Base-by-base conservation (phyloP, 2,888 invertebrate species). In the Abscondita cerata region DNA sequence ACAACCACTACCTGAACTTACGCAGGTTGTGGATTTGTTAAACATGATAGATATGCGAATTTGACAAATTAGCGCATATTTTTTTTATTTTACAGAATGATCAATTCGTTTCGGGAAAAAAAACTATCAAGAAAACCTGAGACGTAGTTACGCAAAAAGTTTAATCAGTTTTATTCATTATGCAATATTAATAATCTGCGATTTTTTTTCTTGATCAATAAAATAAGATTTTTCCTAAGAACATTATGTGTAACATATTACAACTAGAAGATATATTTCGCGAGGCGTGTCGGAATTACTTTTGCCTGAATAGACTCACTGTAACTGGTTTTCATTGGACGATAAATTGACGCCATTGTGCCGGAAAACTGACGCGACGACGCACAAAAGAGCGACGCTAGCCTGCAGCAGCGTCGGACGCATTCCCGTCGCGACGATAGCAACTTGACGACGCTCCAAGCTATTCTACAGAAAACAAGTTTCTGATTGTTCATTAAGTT, bases 401-500 rank as follows among this genome's bases (percentile, higher is more conserved):
- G 85, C 83, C 86, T 84, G 84, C 85, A 84, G 78, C 85, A 86
- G 78, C 84, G 83, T 83, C 84, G 83, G 67, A 81, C 79, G 78
- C 85, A 85, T 84, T 77, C 72, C 69, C 76, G 78, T 76, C 75
- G 67, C 74, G 76, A 75, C 77, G 76, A 80, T 73, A 71, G 74
- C 72, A 71, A 74, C 75, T 68, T 62, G 50, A 62, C 70, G 70
- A 72, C 73, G 75, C 73, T 73, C 52, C 68, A 57, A 73, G 73
- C 74, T 60, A 71, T 71, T 64, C 58, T 52, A 52, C 66, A 59
- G 62, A 60, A 62, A 68, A 67, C 65, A 70, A 65, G 68, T 67
- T 68, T 63, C 65, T 68, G 68, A 70, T 69, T 72, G 68, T 72
- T 73, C 70, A 70, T 72, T 70, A 72, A 72, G 69, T 62, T 58